A percentile compares a stretch with the other conserved stretches of the same genome.
Conservation (phyloP, 2,888 invertebrate species). For the Lepeophtheirus nordmannii region DNA sequence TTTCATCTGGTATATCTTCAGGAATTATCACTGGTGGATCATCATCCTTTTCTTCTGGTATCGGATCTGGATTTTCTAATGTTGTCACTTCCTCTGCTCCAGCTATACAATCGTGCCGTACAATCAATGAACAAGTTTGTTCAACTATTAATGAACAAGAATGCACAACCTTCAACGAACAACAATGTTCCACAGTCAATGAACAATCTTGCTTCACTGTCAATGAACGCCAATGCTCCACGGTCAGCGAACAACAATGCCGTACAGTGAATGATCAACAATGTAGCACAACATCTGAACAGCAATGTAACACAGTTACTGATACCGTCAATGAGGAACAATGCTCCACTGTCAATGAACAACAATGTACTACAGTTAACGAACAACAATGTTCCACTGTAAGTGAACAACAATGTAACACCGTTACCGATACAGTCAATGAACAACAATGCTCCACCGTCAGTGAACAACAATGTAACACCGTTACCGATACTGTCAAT, state of each 20-base stretch:
- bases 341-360: constrained; percentile 21
- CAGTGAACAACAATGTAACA: constrained; percentile 8
- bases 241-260: constrained; percentile 18
- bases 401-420: constrained; percentile 9
- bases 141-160: neutral
- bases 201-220: constrained; percentile 17
- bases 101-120: neutral
- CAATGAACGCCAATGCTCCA: constrained; percentile 22
- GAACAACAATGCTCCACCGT: constrained; percentile 22
- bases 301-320: constrained; percentile 17
- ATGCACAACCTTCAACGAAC: neutral
- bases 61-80: neutral
- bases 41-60: neutral
- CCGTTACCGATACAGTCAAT: constrained; percentile 13
- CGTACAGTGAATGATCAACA: constrained; percentile 14
- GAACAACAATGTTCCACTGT: constrained; percentile 19
- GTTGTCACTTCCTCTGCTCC: neutral
- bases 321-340: constrained; percentile 17
- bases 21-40: neutral
- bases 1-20: neutral
- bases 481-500: constrained; percentile 15
- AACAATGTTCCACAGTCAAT: neutral
- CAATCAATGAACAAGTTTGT: neutral
- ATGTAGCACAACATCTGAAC: constrained; percentile 11
- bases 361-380: constrained; percentile 15